A percentile compares a stretch with the other conserved stretches of the same genome.
Conservation (phyloP, 2,113 vertebrate species). For the Acanthisitta chloris region DNA sequence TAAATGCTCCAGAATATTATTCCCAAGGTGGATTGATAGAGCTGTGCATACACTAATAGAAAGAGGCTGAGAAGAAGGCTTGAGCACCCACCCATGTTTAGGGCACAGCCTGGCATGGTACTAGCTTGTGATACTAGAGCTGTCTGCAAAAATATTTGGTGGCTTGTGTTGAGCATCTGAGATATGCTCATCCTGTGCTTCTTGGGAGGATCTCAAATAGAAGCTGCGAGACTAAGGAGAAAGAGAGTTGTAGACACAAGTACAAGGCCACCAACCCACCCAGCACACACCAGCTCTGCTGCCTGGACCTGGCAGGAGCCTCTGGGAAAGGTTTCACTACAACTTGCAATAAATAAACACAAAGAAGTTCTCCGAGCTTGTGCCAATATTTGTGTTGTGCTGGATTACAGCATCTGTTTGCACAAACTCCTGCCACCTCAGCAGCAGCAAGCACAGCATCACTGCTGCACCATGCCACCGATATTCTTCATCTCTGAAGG, state of each 20-base stretch:
- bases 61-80: background rate
- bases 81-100: background rate
- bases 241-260: background rate
- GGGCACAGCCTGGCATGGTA: background rate
- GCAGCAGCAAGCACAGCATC: background rate
- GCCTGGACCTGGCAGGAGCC: background rate
- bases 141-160: background rate
- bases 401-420: background rate
- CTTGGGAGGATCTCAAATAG: background rate
- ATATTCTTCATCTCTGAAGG: background rate
- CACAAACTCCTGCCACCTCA: fast-evolving
- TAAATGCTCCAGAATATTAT: background rate
- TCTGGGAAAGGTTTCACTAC: background rate
- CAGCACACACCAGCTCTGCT: background rate
- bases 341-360: background rate
- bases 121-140: background rate
- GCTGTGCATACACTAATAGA: background rate
- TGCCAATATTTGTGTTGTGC: background rate
- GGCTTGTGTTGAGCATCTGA: background rate
- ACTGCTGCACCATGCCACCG: background rate
- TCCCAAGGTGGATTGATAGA: background rate
- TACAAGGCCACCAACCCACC: background rate
- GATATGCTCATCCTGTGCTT: background rate
- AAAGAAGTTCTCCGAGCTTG: background rate
- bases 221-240: background rate